These are phyloP conservation scores for Drosophila limbata DNA, from an alignment of 2,888 invertebrate species.

Conservation along the genomic window DNA sequence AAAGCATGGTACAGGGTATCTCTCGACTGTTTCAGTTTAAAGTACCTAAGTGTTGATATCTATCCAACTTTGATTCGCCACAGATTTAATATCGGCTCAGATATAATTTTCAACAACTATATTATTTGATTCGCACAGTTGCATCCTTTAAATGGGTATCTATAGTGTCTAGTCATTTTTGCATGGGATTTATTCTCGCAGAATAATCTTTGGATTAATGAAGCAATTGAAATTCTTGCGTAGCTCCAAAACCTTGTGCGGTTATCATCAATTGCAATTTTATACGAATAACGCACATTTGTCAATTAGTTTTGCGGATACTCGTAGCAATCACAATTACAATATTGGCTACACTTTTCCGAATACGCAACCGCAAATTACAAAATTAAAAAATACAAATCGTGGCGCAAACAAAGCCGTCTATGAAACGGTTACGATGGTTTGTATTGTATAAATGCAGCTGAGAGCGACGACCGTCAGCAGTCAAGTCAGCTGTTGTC, in stretches of 20 bases:
- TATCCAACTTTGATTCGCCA: neutral
- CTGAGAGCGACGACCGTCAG: constrained; percentile 4
- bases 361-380: constrained; percentile 24
- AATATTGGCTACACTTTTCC: constrained; percentile 10
- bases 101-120: neutral
- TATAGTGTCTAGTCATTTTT: neutral
- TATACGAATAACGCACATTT: constrained; percentile 6
- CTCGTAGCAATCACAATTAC: neutral
- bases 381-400: constrained; percentile 4
- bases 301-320: constrained; percentile 10
- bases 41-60: too few relatives aligned
- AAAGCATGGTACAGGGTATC: too few relatives aligned
- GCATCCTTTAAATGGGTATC: neutral
- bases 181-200: neutral
- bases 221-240: constrained; percentile 34
- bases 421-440: neutral
- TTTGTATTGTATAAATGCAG: neutral
- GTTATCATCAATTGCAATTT: constrained; percentile 8
- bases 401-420: constrained; percentile 13
- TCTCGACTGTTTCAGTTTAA: too few relatives aligned
- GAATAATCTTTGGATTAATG: constrained; percentile 8
- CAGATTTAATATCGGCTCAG: neutral
- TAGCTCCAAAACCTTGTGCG: constrained; percentile 12
- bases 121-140: neutral
- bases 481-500: constrained; percentile 42